phyloP scores from a whole-genome alignment of 2,888 invertebrate genomes.

The Latrodectus elegans region DNA sequence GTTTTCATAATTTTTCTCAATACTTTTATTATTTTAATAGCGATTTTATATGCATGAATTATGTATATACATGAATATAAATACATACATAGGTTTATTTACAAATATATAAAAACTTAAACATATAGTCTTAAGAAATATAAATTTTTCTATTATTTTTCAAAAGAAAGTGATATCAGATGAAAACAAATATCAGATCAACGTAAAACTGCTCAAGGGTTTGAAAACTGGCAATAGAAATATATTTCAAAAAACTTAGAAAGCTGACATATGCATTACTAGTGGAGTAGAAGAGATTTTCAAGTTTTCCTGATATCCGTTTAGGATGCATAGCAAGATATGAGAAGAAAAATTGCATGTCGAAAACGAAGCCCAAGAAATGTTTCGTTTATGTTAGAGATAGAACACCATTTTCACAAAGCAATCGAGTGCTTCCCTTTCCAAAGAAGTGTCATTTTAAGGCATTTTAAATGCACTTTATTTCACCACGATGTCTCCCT shows the following conservation, averaged over 20 bases:
- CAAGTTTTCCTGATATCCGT: not conserved
- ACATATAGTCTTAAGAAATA: too few relatives aligned
- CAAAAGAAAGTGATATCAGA: too few relatives aligned
- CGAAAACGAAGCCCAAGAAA: not conserved
- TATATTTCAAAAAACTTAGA: not conserved
- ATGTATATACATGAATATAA: too few relatives aligned
- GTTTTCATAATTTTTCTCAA: too few relatives aligned
- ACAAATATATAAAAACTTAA: too few relatives aligned
- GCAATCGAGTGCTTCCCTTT: not conserved
- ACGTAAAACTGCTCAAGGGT: too few relatives aligned
- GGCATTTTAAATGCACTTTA: slow-evolving; percentile 7
- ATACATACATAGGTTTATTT: too few relatives aligned
- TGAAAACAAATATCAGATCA: too few relatives aligned
- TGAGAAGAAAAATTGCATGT: not conserved
- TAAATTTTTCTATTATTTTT: too few relatives aligned
- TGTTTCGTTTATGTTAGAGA: not conserved
- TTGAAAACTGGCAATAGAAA: too few relatives aligned
- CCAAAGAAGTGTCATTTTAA: slow-evolving; percentile 4
- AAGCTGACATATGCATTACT: not conserved
- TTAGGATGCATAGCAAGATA: not conserved
- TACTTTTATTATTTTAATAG: too few relatives aligned
- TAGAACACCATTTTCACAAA: not conserved
- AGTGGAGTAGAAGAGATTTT: not conserved
- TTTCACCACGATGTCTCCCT: not conserved
- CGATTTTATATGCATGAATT: too few relatives aligned